phyloP scores from a whole-genome alignment of 1,140 invertebrate species.

The Aphis gossypii region DNA sequence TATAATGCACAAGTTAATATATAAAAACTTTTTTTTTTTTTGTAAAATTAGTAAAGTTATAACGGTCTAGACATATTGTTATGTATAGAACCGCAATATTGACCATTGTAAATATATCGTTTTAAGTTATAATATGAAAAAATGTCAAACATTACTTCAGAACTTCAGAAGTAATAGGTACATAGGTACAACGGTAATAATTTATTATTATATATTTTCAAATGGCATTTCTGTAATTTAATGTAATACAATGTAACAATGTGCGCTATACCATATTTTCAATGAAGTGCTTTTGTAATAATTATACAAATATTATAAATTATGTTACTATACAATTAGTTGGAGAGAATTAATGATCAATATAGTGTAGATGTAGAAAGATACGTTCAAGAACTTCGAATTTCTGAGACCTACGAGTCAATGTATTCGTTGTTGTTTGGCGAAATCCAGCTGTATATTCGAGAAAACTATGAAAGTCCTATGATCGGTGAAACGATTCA shows the following conservation, averaged over 20 bases:
- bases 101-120: neutral
- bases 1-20: neutral
- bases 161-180: too few relatives aligned
- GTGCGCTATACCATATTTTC: neutral
- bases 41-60: neutral
- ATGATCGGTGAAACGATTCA: slow-evolving; percentile 30
- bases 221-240: neutral
- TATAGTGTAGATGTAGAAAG: neutral
- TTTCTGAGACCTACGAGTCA: neutral
- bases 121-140: neutral
- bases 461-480: neutral
- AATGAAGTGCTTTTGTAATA: neutral
- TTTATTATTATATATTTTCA: neutral
- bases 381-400: neutral
- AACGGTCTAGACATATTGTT: neutral
- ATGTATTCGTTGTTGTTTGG: neutral
- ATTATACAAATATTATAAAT: neutral
- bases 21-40: neutral
- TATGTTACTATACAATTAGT: neutral
- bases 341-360: neutral
- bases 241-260: neutral
- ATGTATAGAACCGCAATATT: neutral
- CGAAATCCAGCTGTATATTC: neutral
- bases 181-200: neutral
- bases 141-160: neutral